Percentiles rank a stretch among this genome's conserved stretches.
These are phyloP conservation scores for Ctenodactylus gundi DNA, from an alignment of 2,113 vertebrate genomes.

Conservation along the genomic window DNA sequence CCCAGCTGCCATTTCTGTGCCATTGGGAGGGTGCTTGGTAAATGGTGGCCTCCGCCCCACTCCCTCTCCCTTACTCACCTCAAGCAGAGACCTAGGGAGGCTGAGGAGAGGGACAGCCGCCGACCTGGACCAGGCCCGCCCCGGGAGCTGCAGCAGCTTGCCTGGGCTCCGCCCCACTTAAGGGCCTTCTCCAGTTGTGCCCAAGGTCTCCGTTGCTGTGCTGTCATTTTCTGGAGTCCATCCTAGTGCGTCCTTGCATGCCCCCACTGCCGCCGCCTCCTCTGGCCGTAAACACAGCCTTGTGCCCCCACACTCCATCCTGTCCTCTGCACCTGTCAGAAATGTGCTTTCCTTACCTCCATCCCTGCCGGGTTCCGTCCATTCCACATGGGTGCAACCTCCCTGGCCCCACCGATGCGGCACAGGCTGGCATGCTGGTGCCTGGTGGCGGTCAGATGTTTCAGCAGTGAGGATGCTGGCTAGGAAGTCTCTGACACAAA, in stretches of 20 bases:
- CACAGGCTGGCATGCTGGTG: not conserved
- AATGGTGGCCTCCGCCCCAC: not conserved
- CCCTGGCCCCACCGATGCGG: not conserved
- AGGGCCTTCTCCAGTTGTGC: not conserved
- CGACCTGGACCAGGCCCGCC: not conserved
- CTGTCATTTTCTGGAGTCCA: not conserved
- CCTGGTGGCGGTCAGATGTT: fast-evolving
- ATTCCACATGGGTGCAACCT: not conserved
- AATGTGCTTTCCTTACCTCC: fast-evolving
- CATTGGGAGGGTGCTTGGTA: not conserved
- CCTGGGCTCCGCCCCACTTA: not conserved
- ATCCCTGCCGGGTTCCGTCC: not conserved
- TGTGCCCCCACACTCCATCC: fast-evolving
- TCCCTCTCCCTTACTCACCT: not conserved
- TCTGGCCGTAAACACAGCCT: no score
- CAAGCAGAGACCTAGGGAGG: not conserved
- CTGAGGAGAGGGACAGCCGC: not conserved
- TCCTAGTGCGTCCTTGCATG: not conserved
- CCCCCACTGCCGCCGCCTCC: not conserved
- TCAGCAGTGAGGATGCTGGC: not conserved
- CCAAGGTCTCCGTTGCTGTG: not conserved
- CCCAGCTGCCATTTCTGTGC: no score
- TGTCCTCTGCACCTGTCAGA: not conserved
- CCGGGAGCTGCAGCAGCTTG: not conserved
- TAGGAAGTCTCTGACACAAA: not conserved